Percentiles rank a stretch among this genome's conserved stretches.
Conservation (phyloP, 2,888 invertebrate species). For the Agrilus biguttatus region DNA sequence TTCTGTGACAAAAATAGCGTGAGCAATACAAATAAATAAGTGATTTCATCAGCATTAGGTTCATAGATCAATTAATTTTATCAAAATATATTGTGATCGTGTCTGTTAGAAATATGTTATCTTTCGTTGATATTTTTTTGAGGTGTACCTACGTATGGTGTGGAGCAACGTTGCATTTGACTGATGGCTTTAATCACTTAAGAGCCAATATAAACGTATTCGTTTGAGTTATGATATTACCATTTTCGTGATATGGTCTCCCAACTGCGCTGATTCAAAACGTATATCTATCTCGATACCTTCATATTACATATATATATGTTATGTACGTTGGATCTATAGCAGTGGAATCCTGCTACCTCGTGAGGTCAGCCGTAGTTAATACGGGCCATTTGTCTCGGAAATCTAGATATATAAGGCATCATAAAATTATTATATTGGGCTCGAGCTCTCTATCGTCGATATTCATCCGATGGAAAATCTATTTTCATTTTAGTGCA, state of each 20-base stretch:
- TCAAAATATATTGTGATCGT: no score
- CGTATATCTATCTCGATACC: conserved; percentile 14
- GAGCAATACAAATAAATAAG: no score
- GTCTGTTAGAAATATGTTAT: no score
- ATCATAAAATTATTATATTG: conserved; percentile 29
- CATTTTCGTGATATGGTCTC: conserved; percentile 27
- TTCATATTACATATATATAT: conserved; percentile 9
- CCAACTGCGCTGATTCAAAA: conserved; percentile 29
- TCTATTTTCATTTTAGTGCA: not conserved
- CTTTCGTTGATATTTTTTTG: no score
- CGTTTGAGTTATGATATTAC: conserved; percentile 32
- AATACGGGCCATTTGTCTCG: conserved; percentile 24
- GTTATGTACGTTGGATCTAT: not conserved
- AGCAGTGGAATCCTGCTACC: conserved; percentile 1
- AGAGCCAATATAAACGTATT: conserved; percentile 28
- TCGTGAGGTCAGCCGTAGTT: conserved; percentile 10
- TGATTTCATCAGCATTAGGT: no score
- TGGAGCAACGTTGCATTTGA: conserved; percentile 27
- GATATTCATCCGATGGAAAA: conserved; percentile 1
- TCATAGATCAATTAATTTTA: no score
- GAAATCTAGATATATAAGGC: conserved; percentile 13
- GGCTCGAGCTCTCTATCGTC: not conserved
- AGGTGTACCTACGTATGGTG: no score
- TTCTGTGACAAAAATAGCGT: no score
- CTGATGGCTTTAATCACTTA: conserved; percentile 33